Conservation (phyloP, 1,140 invertebrate species). For the Sitobion miscanthi region DNA sequence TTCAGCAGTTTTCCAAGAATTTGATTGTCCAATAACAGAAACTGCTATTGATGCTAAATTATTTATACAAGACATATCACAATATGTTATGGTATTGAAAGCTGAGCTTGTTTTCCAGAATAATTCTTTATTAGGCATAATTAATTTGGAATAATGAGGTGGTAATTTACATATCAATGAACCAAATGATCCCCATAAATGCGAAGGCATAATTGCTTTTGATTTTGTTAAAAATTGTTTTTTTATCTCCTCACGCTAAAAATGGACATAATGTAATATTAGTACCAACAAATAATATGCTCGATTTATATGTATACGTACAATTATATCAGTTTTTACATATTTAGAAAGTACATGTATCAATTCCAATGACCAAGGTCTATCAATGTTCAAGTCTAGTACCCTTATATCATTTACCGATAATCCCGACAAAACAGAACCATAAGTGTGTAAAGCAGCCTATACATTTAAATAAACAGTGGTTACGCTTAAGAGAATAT, state of each 20-base stretch:
- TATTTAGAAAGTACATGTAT: constrained; percentile 29
- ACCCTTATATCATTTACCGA: constrained; percentile 2
- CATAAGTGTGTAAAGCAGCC: constrained; percentile 43
- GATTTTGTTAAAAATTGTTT: constrained; percentile 37
- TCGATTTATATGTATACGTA: constrained; percentile 10
- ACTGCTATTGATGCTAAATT: constrained; percentile 47
- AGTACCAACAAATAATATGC: neutral
- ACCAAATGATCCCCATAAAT: constrained; percentile 46
- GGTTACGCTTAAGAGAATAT: neutral
- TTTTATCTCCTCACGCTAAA: constrained; percentile 40
- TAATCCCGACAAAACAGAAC: constrained; percentile 46
- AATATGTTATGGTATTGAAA: constrained; percentile 21
- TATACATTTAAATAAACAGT: constrained; percentile 18
- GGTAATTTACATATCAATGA: constrained; percentile 44
- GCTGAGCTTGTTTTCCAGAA: constrained; percentile 43
- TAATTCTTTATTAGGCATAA: constrained; percentile 41
- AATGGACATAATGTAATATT: neutral
- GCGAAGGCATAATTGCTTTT: neutral
- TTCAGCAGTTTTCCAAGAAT: constrained; percentile 34
- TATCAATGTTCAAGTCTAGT: constrained; percentile 33
- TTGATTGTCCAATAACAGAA: constrained; percentile 36
- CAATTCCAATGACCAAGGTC: constrained; percentile 46
- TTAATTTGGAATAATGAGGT: neutral
- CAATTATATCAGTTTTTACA: neutral
- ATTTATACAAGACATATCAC: constrained; percentile 23